Evolutionary conservation across 2,888 invertebrate genomes (phyloP).

Genomic region (Tetragnatha montana): DNA sequence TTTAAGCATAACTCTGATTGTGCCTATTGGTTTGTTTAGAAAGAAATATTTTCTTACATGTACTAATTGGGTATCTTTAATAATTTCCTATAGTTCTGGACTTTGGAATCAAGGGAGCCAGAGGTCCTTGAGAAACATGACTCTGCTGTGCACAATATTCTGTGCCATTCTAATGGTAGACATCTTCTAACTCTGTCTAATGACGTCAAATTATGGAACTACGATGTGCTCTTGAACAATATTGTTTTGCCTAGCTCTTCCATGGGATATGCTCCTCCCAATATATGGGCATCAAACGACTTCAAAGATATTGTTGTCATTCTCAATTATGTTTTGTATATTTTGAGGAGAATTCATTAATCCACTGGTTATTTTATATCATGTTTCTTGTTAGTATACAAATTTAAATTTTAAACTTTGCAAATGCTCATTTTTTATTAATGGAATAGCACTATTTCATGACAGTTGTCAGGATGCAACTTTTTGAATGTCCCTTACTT

Average conservation of each 20-base stretch:
- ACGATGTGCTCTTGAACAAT: conserved; percentile 14
- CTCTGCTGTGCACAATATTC: conserved; percentile 23
- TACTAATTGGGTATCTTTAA: too few species aligned
- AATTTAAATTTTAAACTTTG: too few species aligned
- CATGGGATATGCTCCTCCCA: conserved; percentile 39
- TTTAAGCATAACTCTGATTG: too few species aligned
- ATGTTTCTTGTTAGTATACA: too few species aligned
- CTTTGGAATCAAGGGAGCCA: background rate
- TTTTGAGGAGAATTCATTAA: conserved; percentile 37
- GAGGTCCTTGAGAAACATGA: background rate
- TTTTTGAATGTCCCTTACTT: too few species aligned
- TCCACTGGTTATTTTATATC: too few species aligned
- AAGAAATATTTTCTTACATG: too few species aligned
- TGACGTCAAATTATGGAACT: conserved; percentile 41
- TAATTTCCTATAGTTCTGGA: conserved; percentile 10
- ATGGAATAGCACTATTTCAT: too few species aligned
- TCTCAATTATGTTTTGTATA: conserved; percentile 40
- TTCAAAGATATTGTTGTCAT: conserved; percentile 45
- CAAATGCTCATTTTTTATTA: too few species aligned
- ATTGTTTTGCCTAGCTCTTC: conserved; percentile 43
- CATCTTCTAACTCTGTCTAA: conserved; percentile 39
- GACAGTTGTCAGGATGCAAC: too few species aligned
- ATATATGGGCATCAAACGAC: conserved; percentile 44
- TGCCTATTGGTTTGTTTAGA: too few species aligned
- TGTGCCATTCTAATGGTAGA: background rate